A percentile compares a stretch with the other conserved stretches of the same genome.
These are phyloP conservation scores for Octonoba sinensis DNA, from an alignment of 2,888 invertebrate genomes.

Conservation along the genomic window DNA sequence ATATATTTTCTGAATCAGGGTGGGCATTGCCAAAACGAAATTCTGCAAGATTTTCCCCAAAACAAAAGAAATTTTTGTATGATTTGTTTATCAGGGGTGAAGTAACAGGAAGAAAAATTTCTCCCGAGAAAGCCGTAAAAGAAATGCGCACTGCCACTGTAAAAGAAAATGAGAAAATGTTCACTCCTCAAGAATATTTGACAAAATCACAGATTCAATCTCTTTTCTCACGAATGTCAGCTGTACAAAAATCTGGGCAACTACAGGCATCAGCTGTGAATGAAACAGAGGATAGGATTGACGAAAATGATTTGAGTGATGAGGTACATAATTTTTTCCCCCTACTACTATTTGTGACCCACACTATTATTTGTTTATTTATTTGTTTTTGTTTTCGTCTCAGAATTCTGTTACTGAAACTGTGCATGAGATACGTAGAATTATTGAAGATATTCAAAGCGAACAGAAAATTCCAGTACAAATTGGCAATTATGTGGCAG, in stretches of 20 bases:
- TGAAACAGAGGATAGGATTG: background rate
- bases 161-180: background rate
- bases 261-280: background rate
- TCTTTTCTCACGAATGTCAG: background rate
- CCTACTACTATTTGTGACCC: background rate
- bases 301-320: background rate
- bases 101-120: background rate
- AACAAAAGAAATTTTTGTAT: background rate
- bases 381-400: background rate
- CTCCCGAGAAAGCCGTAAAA: background rate
- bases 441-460: background rate
- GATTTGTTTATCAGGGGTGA: background rate
- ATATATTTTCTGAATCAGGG: background rate
- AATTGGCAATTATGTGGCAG: background rate
- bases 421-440: background rate
- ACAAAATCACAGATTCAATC: background rate
- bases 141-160: background rate
- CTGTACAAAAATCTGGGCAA: background rate
- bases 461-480: background rate
- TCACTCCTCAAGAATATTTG: background rate
- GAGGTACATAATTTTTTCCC: background rate
- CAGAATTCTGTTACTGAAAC: background rate
- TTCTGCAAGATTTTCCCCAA: background rate
- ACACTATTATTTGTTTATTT: background rate
- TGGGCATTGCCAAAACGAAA: background rate